Percentiles rank a stretch among this genome's conserved stretches.
phyloP scores from a whole-genome alignment of 2,113 vertebrate genomes.

The Tapirus terrestris region DNA sequence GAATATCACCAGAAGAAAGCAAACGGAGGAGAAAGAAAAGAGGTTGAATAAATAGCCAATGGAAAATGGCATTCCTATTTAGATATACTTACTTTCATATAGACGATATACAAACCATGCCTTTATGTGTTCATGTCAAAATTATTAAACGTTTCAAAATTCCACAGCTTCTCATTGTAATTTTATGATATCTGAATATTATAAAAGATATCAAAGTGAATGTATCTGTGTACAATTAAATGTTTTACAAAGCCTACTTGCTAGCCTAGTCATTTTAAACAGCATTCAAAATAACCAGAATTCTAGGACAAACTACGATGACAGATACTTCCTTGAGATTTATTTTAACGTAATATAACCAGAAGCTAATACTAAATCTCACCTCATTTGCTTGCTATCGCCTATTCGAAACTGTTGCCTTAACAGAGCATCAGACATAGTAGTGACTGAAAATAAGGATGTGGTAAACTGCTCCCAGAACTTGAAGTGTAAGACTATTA shows the following conservation, averaged over 20 bases:
- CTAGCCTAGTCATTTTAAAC: slow-evolving; percentile 3
- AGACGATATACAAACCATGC: not conserved
- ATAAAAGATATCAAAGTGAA: not conserved
- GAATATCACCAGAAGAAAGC: not conserved
- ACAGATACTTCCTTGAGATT: not conserved
- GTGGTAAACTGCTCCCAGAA: not conserved
- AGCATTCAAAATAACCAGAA: not conserved
- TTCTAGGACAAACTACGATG: not conserved
- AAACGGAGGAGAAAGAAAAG: not conserved
- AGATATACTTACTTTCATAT: not conserved
- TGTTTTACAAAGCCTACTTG: not conserved
- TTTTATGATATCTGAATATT: slow-evolving; percentile 29
- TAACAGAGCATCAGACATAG: not conserved
- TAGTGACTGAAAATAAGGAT: not conserved
- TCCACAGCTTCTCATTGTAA: not conserved
- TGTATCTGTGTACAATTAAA: not conserved
- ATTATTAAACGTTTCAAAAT: slow-evolving; percentile 31
- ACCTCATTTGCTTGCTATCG: slow-evolving; percentile 4
- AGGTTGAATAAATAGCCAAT: not conserved
- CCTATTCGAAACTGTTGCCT: not conserved
- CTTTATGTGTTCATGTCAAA: not conserved
- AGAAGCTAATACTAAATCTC: slow-evolving; percentile 27
- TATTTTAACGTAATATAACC: slow-evolving; percentile 16
- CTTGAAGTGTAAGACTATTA: not conserved
- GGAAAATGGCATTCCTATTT: slow-evolving; percentile 6